phyloP scores from a whole-genome alignment of 1,140 invertebrate species.

The Ceratina japonica region DNA sequence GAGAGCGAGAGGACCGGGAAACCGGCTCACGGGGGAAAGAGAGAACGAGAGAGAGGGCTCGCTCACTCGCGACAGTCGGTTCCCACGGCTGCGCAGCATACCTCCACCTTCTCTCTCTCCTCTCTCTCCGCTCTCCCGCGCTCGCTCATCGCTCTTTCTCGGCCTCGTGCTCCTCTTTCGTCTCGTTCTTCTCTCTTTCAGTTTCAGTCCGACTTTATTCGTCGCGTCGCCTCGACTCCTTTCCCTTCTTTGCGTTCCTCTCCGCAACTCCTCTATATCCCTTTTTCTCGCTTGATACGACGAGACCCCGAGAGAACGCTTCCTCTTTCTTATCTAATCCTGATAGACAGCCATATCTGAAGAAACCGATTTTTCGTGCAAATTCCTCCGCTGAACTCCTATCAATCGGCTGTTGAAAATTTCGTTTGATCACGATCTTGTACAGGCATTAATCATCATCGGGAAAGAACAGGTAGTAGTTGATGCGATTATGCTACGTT shows the following conservation, averaged over 20 bases:
- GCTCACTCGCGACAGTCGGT: constrained; percentile 62
- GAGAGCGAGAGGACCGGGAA: constrained; percentile 4
- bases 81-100: constrained; percentile 72
- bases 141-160: constrained; percentile 33
- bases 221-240: constrained; percentile 9
- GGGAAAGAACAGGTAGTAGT: constrained; percentile 38
- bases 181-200: constrained; percentile 4
- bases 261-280: constrained; percentile 6
- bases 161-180: constrained; percentile 49
- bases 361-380: too few species aligned
- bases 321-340: constrained; percentile 21
- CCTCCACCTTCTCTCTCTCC: constrained; percentile 66
- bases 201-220: background rate
- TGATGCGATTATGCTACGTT: background rate
- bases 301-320: background rate
- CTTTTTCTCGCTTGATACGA: constrained; percentile 27
- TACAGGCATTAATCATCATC: constrained; percentile 67
- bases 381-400: background rate
- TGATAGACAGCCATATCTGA: too few species aligned
- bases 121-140: constrained; percentile 41
- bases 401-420: background rate
- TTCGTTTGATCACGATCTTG: constrained; percentile 21
- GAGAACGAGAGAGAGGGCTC: constrained; percentile 30
- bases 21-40: background rate
- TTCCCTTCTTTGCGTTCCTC: constrained; percentile 10